Conservation (phyloP, 1,140 invertebrate species). For the Mycetomoellerius zeteki region DNA sequence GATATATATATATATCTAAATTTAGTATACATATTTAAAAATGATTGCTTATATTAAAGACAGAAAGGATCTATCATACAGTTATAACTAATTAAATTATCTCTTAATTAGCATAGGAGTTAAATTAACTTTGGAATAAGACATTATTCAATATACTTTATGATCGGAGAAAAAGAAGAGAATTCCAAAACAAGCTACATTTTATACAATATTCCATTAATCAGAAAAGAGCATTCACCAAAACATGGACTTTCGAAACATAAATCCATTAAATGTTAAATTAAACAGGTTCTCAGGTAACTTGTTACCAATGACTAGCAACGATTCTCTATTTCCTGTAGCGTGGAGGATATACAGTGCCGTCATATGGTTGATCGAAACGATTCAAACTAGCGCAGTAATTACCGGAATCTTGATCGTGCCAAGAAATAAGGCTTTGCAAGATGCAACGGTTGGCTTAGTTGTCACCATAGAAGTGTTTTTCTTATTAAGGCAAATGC, state of each 20-base stretch:
- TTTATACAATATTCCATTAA: not conserved
- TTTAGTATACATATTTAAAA: not conserved
- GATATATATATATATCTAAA: no score
- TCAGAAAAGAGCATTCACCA: not conserved
- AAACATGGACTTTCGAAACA: conserved; percentile 68
- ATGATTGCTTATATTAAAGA: not conserved
- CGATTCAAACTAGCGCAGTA: not conserved
- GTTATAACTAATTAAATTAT: not conserved
- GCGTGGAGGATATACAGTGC: conserved; percentile 32
- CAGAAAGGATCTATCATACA: not conserved
- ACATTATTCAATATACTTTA: not conserved
- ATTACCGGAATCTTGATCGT: conserved; percentile 51
- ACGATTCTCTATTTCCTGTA: conserved; percentile 23
- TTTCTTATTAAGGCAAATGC: conserved; percentile 21
- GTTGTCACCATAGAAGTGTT: conserved; percentile 20
- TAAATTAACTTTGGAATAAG: not conserved
- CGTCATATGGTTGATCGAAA: conserved; percentile 30
- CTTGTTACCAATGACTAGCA: conserved; percentile 57
- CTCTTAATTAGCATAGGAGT: not conserved
- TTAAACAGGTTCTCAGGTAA: conserved; percentile 67
- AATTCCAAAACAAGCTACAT: not conserved
- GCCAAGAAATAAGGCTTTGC: conserved; percentile 43
- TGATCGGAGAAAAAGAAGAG: not conserved
- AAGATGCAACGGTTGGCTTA: conserved; percentile 29
- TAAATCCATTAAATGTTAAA: conserved; percentile 63